Conservation (phyloP, 2,113 vertebrate species). For the Aphyosemion australe region DNA sequence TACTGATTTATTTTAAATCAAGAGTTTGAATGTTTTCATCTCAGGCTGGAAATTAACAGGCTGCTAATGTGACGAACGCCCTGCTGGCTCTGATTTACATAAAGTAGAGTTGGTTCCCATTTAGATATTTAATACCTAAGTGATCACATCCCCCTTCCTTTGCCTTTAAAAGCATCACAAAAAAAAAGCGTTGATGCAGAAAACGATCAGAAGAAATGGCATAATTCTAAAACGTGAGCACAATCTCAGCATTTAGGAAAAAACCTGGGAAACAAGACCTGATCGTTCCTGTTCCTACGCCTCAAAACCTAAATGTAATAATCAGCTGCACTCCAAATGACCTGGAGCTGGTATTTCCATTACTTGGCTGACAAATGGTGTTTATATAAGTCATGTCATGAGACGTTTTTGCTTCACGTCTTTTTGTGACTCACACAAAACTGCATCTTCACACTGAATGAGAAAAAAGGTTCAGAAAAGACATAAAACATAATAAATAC, state of each 20-base stretch:
- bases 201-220: background rate
- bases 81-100: background rate
- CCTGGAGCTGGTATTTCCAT: background rate
- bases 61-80: background rate
- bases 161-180: background rate
- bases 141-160: conserved; percentile 10
- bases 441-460: background rate
- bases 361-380: conserved; percentile 5
- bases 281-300: background rate
- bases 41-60: conserved; percentile 9
- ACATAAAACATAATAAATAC: no score
- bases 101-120: conserved; percentile 3
- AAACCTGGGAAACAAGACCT: background rate
- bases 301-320: background rate
- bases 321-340: conserved; percentile 17
- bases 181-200: background rate
- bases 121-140: background rate
- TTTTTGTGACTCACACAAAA: background rate
- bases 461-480: no score
- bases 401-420: conserved; percentile 3
- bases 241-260: background rate
- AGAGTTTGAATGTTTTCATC: conserved; percentile 2
- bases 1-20: background rate
- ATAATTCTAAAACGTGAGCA: no score
- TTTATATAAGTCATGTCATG: conserved; percentile 6